Evolutionary conservation across 2,888 invertebrate species (phyloP), one percentile per base, ranked within the genome.

Genomic region (Lithophane semibrunnea): DNA sequence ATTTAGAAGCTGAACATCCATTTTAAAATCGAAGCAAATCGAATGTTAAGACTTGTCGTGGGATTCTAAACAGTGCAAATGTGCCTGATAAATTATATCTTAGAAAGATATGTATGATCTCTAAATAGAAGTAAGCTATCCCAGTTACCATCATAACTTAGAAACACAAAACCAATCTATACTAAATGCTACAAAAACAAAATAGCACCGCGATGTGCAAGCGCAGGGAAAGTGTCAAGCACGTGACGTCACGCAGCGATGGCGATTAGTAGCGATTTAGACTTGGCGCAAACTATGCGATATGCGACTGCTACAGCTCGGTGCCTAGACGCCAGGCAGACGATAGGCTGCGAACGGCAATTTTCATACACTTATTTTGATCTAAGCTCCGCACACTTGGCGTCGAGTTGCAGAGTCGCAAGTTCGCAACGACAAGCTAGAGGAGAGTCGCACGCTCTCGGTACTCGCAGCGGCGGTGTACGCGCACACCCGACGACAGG

Each of bases 181-280:
- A 63, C 0, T 66, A 76, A 69, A 60, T 52, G 47, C n/a, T n/a
- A 74, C 61, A 78, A 77, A 83, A 80, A 75, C 70, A 47, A 63
- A 60, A 61, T 54, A 49, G 37, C 65, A 58, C 64, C 52, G 60
- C 64, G 37, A 37, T 56, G 65, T 54, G 52, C 63, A 1, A 0
- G 65, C 75, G 69, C 73, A 81, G 75, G 64, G 81, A 84, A 81
- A 85, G 86, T 86, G 80, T 86, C 84, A 76, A 67, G 86, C 74
- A 72, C 80, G 72, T 76, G 73, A 74, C 80, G 65, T 82, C 69
- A 73, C 44, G 82, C 68, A 63, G 68, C 67, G 24, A 67, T 54
- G 66, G 73, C 83, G 65, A 81, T 84, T 72, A 73, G 44, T 52
- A 56, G 71, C 24, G 75, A 73, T 78, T 67, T 77, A 74, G 63